Base-by-base conservation (phyloP, 1,140 invertebrate species). In the Pogonomyrmex californicus region DNA sequence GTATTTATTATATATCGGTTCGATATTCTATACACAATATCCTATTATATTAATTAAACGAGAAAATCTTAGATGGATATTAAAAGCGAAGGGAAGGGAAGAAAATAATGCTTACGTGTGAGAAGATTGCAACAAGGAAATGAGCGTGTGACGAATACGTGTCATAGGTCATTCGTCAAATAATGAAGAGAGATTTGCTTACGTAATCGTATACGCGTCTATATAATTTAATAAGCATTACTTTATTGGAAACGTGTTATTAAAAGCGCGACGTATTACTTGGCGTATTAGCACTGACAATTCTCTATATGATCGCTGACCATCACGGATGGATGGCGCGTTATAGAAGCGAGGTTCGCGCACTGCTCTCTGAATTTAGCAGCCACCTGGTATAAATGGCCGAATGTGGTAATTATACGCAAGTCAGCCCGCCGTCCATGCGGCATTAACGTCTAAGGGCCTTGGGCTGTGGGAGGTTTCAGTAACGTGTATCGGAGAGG, bases 401-500 rank as follows among this genome's bases (percentile, higher is more conserved):
- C 63, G 63, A 68, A 79, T 79, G 68, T 51, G 73, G 70, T 90
- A 86, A 91, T 91, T 91, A 87, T 86, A 90, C 77, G 68, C 77
- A 88, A 83, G 88, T 88, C 81, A 77, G 86, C n/a, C 51, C 86
- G 88, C 62, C 49, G 58, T 87, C 71, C 79, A 71, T 73, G 78
- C 65, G 62, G 68, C 54, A 83, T 90, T 79, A 73, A 86, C 47
- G 71, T 83, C 79, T 87, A 76, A 49, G 70, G 49, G 87, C 87
- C 86, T 77, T 82, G 71, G 87, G 91, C 87, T 56, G 75, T 89
- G 83, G 91, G 83, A 88, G 87, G 89, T 66, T 86, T 82, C 75
- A 60, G 36, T 62, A 68, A 85, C 76, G 62, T 66, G 87, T 68
- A 87, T 91, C 75, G 60, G 56, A 83, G 77, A 89, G 62, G 63